Evolutionary conservation across 1,140 invertebrate genomes (phyloP).

Genomic region (Frieseomelitta varia): DNA sequence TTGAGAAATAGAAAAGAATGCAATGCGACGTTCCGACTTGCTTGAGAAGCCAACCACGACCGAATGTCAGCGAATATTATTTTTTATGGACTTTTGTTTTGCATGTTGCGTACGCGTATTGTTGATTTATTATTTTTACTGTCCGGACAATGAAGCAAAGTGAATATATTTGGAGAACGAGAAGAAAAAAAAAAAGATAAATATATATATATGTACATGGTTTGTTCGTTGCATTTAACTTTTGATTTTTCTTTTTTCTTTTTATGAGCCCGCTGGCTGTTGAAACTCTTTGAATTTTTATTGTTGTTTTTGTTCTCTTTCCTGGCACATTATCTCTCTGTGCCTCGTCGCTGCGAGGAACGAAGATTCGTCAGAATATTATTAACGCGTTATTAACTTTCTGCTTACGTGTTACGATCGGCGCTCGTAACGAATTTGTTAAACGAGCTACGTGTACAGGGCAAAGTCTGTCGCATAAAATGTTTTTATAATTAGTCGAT

Average conservation of each 20-base stretch:
- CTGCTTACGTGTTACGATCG: too few relatives aligned
- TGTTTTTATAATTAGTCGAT: neutral
- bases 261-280: constrained; percentile 10
- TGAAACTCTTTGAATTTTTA: neutral
- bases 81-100: constrained; percentile 77
- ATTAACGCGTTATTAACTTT: too few relatives aligned
- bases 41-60: constrained; percentile 36
- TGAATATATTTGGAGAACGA: constrained; percentile 66
- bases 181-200: constrained; percentile 51
- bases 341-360: constrained; percentile 15
- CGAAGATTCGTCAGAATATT: neutral
- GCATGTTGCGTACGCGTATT: constrained; percentile 80
- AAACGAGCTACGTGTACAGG: neutral
- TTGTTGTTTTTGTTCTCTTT: neutral
- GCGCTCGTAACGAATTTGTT: neutral
- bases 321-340: neutral
- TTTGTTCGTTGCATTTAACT: constrained; percentile 63
- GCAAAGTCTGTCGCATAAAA: neutral
- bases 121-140: constrained; percentile 80
- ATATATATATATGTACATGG: constrained; percentile 69
- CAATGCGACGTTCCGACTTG: constrained; percentile 2
- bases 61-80: constrained; percentile 65
- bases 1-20: neutral
- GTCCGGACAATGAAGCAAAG: constrained; percentile 55
- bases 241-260: too few relatives aligned